A percentile compares a stretch with the other conserved stretches of the same genome.
Evolutionary conservation across 1,140 invertebrate genomes (phyloP).

Genomic region (Cyclargus thomasi): DNA sequence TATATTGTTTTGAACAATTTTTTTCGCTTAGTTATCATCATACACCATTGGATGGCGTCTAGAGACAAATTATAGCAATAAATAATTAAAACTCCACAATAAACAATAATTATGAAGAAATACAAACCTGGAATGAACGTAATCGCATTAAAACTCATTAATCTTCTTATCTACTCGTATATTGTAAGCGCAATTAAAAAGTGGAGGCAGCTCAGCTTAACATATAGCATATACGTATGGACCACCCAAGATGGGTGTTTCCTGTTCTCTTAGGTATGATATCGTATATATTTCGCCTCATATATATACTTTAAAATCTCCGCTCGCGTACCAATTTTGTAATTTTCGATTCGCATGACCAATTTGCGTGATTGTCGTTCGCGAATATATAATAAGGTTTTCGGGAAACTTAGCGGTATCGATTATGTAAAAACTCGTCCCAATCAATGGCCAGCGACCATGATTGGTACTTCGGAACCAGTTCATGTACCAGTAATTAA

Average conservation of each 20-base stretch:
- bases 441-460: slow-evolving; percentile 15
- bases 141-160: neutral
- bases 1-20: too few relatives aligned
- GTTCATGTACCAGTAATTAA: slow-evolving; percentile 9
- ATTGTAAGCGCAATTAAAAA: neutral
- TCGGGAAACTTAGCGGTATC: slow-evolving; percentile 35
- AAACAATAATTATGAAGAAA: neutral
- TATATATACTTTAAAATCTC: slow-evolving; percentile 13
- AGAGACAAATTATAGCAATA: too few relatives aligned
- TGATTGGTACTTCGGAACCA: neutral
- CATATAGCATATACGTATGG: slow-evolving; percentile 34
- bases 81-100: slow-evolving; percentile 24
- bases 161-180: neutral
- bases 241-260: slow-evolving; percentile 61
- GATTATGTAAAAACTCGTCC: slow-evolving; percentile 45
- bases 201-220: neutral
- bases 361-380: slow-evolving; percentile 52
- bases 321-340: slow-evolving; percentile 42
- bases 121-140: neutral
- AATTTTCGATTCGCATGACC: slow-evolving; percentile 58
- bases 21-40: too few relatives aligned
- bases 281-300: neutral
- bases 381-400: slow-evolving; percentile 56
- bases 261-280: slow-evolving; percentile 27
- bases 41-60: too few relatives aligned